Evolutionary conservation across 1,140 invertebrate species (phyloP).

Genomic region (Saccostrea cuccullata): DNA sequence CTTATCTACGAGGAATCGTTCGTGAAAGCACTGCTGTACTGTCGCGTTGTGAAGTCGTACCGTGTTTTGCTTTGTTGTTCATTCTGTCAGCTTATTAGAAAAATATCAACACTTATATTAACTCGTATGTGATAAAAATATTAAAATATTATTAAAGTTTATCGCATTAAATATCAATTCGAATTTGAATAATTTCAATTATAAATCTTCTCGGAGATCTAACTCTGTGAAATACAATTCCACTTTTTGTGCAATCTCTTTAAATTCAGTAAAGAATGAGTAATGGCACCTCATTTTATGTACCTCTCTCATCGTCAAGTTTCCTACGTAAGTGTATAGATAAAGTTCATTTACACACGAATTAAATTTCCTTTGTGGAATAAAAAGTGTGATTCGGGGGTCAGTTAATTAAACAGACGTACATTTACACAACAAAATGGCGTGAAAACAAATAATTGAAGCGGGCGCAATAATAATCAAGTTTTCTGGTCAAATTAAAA

Average conservation of each 20-base stretch:
- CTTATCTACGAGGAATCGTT: slow-evolving; percentile 1
- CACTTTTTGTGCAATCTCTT: slow-evolving; percentile 26
- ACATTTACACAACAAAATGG: slow-evolving; percentile 34
- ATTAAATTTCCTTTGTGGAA: slow-evolving; percentile 24
- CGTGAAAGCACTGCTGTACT: neutral
- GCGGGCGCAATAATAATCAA: slow-evolving; percentile 24
- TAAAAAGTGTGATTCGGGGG: slow-evolving; percentile 32
- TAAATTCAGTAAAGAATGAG: neutral
- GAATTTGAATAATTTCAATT: slow-evolving; percentile 38
- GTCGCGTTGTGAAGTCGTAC: neutral
- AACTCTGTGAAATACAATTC: slow-evolving; percentile 21
- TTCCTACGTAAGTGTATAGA: slow-evolving; percentile 22
- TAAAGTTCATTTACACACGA: slow-evolving; percentile 25
- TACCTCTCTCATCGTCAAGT: slow-evolving; percentile 4
- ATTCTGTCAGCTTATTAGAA: neutral
- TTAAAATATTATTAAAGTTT: slow-evolving; percentile 30
- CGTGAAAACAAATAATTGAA: slow-evolving; percentile 34
- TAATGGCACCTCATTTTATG: slow-evolving; percentile 5
- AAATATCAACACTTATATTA: slow-evolving; percentile 11
- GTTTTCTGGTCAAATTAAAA: slow-evolving; percentile 26
- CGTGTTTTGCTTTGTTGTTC: neutral
- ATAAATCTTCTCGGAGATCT: slow-evolving; percentile 14
- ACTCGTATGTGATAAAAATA: slow-evolving; percentile 30
- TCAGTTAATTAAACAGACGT: slow-evolving; percentile 21
- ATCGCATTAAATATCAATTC: slow-evolving; percentile 22